These are phyloP conservation scores for Melanchra persicariae DNA, from an alignment of 2,888 invertebrate genomes.

Conservation along the genomic window DNA sequence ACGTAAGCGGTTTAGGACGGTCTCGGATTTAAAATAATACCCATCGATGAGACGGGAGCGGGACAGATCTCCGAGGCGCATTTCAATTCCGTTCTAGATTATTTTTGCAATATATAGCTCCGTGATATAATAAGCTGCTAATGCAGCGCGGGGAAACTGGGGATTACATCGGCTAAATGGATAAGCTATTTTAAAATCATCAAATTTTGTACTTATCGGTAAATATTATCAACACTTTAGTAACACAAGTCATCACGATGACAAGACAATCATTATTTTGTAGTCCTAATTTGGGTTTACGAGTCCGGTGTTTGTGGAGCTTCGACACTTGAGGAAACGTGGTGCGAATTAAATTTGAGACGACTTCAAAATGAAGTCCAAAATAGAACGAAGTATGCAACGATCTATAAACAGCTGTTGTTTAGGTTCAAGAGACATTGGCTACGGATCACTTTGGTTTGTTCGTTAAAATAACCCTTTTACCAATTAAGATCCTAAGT, in stretches of 20 bases:
- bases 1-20: not conserved
- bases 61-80: conserved; percentile 11
- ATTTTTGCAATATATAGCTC: conserved; percentile 30
- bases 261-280: not conserved
- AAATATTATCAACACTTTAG: not conserved
- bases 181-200: conserved; percentile 24
- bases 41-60: conserved; percentile 22
- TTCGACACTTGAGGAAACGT: conserved; percentile 14
- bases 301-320: not conserved
- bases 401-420: conserved; percentile 15
- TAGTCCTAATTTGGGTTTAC: conserved; percentile 14
- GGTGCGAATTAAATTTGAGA: conserved; percentile 38
- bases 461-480: not conserved
- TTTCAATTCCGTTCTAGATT: conserved; percentile 37
- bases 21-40: conserved; percentile 39
- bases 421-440: not conserved
- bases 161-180: conserved; percentile 8
- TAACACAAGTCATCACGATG: not conserved
- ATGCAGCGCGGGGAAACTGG: conserved; percentile 19
- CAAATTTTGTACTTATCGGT: not conserved
- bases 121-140: conserved; percentile 28
- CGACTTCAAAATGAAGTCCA: conserved; percentile 36
- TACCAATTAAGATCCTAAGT: not conserved
- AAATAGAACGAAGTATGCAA: conserved; percentile 29
- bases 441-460: not conserved